Evolutionary conservation across 1,140 invertebrate species (phyloP).

Genomic region (Apis cerana): DNA sequence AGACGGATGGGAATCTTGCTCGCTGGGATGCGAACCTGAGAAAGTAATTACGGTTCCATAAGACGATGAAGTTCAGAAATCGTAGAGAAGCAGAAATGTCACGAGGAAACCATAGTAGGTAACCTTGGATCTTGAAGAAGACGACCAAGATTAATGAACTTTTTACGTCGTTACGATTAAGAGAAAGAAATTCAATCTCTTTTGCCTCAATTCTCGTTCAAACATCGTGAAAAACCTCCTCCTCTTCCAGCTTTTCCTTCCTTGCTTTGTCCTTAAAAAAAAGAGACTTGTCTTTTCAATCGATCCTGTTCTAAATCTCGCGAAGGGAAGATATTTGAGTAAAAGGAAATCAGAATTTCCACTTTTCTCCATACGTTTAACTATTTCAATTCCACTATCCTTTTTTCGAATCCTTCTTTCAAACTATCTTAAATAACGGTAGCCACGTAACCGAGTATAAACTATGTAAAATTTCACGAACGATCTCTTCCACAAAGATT

Average conservation of each 20-base stretch:
- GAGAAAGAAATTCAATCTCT: neutral
- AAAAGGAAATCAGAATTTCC: too few relatives aligned
- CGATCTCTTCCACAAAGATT: neutral
- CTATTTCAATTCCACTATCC: neutral
- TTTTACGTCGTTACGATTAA: conserved; percentile 3
- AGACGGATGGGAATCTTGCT: neutral
- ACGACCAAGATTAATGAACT: conserved; percentile 8
- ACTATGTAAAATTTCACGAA: neutral
- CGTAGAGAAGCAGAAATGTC: neutral
- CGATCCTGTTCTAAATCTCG: neutral
- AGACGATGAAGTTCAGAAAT: neutral
- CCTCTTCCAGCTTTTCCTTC: neutral
- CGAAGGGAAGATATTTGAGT: too few relatives aligned
- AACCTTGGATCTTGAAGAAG: neutral
- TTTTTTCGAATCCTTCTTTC: neutral
- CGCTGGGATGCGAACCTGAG: neutral
- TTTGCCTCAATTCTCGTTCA: neutral
- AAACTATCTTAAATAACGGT: neutral
- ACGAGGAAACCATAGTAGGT: neutral
- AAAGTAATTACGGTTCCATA: neutral
- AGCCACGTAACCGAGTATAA: neutral
- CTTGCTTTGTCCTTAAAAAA: too few relatives aligned
- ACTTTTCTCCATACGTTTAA: too few relatives aligned
- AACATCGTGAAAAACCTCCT: neutral
- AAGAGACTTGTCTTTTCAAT: neutral